phyloP scores from a whole-genome alignment of 92 coral and sea anemone genomes.

The Parazoanthus darwini region DNA sequence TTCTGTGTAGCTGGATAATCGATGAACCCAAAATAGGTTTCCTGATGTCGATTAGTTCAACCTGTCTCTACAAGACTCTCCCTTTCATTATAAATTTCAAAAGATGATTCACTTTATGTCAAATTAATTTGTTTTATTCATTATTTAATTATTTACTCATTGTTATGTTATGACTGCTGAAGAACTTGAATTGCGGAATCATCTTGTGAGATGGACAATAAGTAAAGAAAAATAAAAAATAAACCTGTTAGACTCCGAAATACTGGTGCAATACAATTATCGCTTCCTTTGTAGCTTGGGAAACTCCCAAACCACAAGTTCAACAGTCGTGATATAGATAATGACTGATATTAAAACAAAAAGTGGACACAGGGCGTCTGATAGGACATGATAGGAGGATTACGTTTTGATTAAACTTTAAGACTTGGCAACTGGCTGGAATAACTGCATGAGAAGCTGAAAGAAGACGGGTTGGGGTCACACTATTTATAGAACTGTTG shows the following conservation, averaged over 20 bases:
- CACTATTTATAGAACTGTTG: slow-evolving; percentile 14
- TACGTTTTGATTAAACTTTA: background rate
- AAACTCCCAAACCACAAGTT: slow-evolving; percentile 1
- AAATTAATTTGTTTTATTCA: no score
- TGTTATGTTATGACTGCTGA: no score
- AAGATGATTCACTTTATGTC: no score
- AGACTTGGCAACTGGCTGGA: slow-evolving; percentile 1
- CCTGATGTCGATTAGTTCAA: slow-evolving; percentile 15
- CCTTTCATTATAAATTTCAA: no score
- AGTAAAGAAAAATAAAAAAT: no score
- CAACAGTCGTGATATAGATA: background rate
- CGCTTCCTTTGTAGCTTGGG: background rate
- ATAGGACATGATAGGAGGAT: background rate
- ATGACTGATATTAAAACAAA: background rate
- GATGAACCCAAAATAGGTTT: slow-evolving; percentile 20
- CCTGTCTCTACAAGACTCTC: background rate
- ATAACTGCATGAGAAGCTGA: slow-evolving; percentile 1
- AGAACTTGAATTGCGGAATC: no score
- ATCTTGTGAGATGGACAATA: no score
- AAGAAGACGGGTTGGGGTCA: background rate
- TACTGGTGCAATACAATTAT: background rate
- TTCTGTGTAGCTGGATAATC: slow-evolving; percentile 18
- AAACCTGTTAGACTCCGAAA: background rate
- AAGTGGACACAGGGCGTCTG: background rate
- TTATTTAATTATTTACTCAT: no score